Evolutionary conservation across 1,140 invertebrate species (phyloP), one percentile per base, ranked within the genome.

Genomic region (Scaptodrosophila lebanonensis): DNA sequence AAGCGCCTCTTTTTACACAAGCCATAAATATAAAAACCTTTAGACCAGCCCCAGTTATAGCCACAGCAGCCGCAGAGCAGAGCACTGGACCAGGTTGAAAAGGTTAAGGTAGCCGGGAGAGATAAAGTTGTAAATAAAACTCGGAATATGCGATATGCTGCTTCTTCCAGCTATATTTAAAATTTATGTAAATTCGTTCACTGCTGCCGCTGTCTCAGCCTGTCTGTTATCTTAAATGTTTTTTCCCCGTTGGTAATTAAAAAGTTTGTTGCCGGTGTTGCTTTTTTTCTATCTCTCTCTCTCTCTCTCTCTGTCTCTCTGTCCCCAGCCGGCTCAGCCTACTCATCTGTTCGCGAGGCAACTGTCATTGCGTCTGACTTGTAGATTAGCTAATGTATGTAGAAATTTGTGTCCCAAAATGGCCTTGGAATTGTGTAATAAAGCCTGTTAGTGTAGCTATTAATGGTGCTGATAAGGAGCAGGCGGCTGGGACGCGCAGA

Each of bases 21-120:
- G 67, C 68, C 73, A 79, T 77, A 77, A 77, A 77, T 77, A 79
- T 77, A 77, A 77, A 77, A 79, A 72, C 73, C 20, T 77, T 77
- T 33, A 50, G 38, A 44, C 48, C 45, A 43, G 35, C n/a, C n/a
- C n/a, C n/a, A n/a, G n/a, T n/a, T n/a, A n/a, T n/a, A 43, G 32
- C 15, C 11, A 20, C 18, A 33, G 7, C 36, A 35, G 40, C 45
- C 36, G 9, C 25, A 38, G 32, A 57, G 53, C 35, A 36, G 16
- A 9, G 2, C 13, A 17, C 6, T 29, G 36, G 16, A 13, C 22
- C 22, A 25, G 8, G 17, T 12, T 32, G 1, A 16, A 17, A 36
- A 17, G 22, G 17, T 57, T 68, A 25, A 39, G 45, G 22, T 32
- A 35, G 30, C 15, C 38, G 11, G 27, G 13, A n/a, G 32, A 48